Evolutionary conservation across 2,113 vertebrate genomes (phyloP).

Genomic region (Melanotaenia duboulayi): DNA sequence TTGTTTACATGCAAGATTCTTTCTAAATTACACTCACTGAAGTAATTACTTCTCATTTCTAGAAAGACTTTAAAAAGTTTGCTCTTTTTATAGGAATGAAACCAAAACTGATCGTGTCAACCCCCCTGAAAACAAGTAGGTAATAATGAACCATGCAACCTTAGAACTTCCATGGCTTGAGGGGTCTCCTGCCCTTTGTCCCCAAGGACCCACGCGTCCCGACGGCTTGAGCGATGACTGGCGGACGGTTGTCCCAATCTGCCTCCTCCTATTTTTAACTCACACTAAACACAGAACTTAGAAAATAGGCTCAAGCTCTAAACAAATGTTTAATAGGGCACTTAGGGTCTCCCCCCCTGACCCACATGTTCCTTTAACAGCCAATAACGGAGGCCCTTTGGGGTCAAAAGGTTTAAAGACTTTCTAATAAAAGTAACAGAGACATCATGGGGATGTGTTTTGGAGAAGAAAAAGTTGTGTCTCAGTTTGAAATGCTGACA

Average conservation of each 20-base stretch:
- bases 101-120: constrained; percentile 42
- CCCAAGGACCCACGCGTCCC: constrained; percentile 69
- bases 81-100: constrained; percentile 52
- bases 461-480: constrained; percentile 80
- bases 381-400: constrained; percentile 86
- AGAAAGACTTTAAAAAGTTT: neutral
- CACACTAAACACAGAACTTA: constrained; percentile 89
- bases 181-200: constrained; percentile 68
- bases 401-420: constrained; percentile 93
- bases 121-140: constrained; percentile 40
- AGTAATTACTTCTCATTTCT: constrained; percentile 17
- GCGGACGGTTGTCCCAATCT: constrained; percentile 67
- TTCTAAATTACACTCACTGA: constrained; percentile 7
- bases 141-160: constrained; percentile 76
- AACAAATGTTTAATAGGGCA: constrained; percentile 89
- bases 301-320: constrained; percentile 85
- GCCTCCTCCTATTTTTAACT: constrained; percentile 91
- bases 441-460: constrained; percentile 77
- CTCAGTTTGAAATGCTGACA: constrained; percentile 91
- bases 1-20: constrained; percentile 39
- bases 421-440: constrained; percentile 89
- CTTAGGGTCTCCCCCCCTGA: constrained; percentile 89
- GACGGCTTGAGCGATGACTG: constrained; percentile 75
- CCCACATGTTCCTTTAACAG: constrained; percentile 90
- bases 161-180: constrained; percentile 72